Base-by-base conservation (phyloP, 1,140 invertebrate species). In the Cheumatopsyche charites region DNA sequence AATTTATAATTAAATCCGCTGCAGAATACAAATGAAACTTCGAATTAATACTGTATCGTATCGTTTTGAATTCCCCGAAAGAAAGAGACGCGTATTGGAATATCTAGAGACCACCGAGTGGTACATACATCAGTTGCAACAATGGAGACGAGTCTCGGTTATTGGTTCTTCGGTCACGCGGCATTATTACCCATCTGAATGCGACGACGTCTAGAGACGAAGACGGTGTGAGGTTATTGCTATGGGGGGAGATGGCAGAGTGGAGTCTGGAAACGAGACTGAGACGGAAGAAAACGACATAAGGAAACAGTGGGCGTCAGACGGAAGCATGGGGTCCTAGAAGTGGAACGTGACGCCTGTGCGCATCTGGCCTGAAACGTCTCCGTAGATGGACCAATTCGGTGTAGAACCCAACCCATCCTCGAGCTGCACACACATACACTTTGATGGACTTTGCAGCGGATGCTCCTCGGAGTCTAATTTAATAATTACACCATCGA, bases 111-210 rank as follows among this genome's bases (percentile, higher is more conserved):
- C 47, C 15, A 52, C 47, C 9, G 15, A n/a, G 43, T 45, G 17
- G 2, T 1, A 45, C 13, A 12, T 7, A 17, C 19, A 13, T 15
- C n/a, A 17, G 47, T 17, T 52, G 47, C 47, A 52, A 41, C 58
- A 62, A 62, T 62, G 29, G 19, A 62, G 58, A 2, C 19, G 9
- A 3, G 58, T 13, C 25, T 62, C 58, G 1, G 58, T 62, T 62
- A 62, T 62, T 62, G 58, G 58, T 62, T 62, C 58, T 7, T 26
- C 29, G 58, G 58, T 62, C 58, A 62, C 58, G 58, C 58, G 58
- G 29, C 29, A 26, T 62, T 62, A 62, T 62, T 62, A 62, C 19
- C 58, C 58, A 62, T 29, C 58, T 12, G 62, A 63, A 63, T 63
- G 36, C 62, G 62, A 63, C 61, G 61, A 62, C 26, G 62, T 21